Evolutionary conservation across 2,888 invertebrate genomes (phyloP), one percentile per base, ranked within the genome.

Genomic region (Pristionchus exspectatus): DNA sequence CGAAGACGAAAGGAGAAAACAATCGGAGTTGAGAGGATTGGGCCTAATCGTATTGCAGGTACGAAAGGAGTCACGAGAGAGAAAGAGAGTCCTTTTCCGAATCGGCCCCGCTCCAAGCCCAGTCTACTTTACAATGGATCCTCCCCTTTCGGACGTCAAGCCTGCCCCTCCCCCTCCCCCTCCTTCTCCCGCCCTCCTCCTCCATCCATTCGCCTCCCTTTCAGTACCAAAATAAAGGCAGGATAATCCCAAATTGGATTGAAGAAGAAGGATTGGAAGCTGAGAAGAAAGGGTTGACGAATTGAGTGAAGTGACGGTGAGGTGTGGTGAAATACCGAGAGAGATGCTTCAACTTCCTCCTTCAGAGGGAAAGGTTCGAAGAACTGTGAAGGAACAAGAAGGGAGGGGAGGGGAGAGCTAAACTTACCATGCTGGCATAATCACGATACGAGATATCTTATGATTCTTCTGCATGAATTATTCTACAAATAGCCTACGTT

Each of bases 171-270:
- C 84, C 30, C 44, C 50, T 54, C n/a, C 83, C 14, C 33, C 84
- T 30, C 84, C 84, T 21, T 56, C 30, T 72, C 72, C 72, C 72
- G 12, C 72, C 72, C 72, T 5, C 44, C 38, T 44, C 77, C 33
- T 18, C 50, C 81, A 50, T 16, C 50, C 81, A 50, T 44, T 77
- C 77, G 38, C 24, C 77, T 77, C 21, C 81, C 54, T 83, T 83
- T 83, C 74, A 74, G 74, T 12, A 77, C 77, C 77, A 77, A 77
- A 77, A 77, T 77, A 77, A 77, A 77, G 77, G 77, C 77, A 38
- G 77, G 77, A 77, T 77, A 44, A 77, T 77, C 50, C 77, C 27
- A 21, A 77, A 77, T 44, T 77, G 38, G 50, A 44, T 44, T 77
- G 38, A 44, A 44, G 16, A 30, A 72, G 72, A 72, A 72, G 77